Conservation (phyloP, 2,797 vertebrate species). For the Tapera naevia region DNA sequence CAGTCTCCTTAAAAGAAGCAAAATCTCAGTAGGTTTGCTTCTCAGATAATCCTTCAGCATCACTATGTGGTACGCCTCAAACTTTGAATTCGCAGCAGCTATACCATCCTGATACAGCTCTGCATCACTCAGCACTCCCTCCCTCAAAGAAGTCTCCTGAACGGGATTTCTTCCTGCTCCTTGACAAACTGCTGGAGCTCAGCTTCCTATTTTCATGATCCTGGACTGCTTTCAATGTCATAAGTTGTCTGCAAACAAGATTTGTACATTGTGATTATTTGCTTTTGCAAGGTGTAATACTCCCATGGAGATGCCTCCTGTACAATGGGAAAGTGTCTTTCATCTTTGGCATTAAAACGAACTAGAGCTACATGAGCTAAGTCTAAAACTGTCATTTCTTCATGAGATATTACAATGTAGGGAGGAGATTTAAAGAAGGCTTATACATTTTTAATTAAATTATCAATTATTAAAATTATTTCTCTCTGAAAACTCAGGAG, state of each 20-base stretch:
- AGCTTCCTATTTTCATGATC: neutral
- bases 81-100: neutral
- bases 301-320: neutral
- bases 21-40: neutral
- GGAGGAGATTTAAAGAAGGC: neutral
- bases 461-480: neutral
- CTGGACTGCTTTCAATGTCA: neutral
- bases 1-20: neutral
- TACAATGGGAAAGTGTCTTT: neutral
- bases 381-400: neutral
- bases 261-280: neutral
- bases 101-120: neutral
- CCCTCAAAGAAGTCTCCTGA: neutral
- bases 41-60: neutral
- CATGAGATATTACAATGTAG: neutral
- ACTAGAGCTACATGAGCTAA: neutral
- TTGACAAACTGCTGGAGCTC: neutral
- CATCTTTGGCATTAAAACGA: neutral
- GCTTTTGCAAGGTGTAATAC: neutral
- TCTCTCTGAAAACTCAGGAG: neutral
- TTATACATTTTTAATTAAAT: neutral
- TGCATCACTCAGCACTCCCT: neutral
- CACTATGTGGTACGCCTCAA: accelerated
- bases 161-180: neutral
- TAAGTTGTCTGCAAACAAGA: neutral